phyloP scores from a whole-genome alignment of 2,888 invertebrate genomes.

The Cheilosia scutellata region DNA sequence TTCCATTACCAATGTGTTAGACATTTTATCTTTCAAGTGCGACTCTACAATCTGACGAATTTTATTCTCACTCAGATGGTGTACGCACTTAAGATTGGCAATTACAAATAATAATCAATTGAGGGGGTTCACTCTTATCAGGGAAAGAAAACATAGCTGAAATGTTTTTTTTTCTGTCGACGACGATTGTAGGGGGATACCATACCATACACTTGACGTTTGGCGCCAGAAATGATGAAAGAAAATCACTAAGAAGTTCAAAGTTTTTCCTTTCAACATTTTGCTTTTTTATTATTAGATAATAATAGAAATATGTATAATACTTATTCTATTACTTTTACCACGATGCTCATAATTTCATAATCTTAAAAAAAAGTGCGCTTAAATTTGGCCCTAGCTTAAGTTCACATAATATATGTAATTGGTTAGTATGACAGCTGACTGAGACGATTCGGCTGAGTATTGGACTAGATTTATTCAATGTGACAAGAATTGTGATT shows the following conservation, averaged over 20 bases:
- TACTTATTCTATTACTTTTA: too few species aligned
- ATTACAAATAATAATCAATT: conserved; percentile 60
- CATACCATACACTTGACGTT: conserved; percentile 47
- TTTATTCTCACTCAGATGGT: conserved; percentile 26
- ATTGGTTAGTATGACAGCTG: too few species aligned
- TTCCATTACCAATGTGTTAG: conserved; percentile 60
- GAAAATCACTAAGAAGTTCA: not conserved
- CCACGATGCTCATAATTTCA: too few species aligned
- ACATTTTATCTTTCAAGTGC: conserved; percentile 60
- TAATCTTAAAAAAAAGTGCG: too few species aligned
- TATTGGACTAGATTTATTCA: too few species aligned
- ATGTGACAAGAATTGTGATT: too few species aligned
- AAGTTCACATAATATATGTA: too few species aligned
- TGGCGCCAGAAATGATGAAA: conserved; percentile 46
- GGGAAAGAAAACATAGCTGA: conserved; percentile 27
- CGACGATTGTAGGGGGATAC: conserved; percentile 10
- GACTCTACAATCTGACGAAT: conserved; percentile 35
- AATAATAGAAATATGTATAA: too few species aligned
- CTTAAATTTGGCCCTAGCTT: too few species aligned
- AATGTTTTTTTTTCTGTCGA: conserved; percentile 6
- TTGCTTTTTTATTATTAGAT: not conserved
- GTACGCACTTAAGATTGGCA: conserved; percentile 65
- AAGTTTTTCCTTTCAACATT: not conserved
- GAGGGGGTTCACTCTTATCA: conserved; percentile 52
- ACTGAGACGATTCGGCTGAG: too few species aligned